phyloP scores from a whole-genome alignment of 2,113 vertebrate genomes.

The Sapajus apella region DNA sequence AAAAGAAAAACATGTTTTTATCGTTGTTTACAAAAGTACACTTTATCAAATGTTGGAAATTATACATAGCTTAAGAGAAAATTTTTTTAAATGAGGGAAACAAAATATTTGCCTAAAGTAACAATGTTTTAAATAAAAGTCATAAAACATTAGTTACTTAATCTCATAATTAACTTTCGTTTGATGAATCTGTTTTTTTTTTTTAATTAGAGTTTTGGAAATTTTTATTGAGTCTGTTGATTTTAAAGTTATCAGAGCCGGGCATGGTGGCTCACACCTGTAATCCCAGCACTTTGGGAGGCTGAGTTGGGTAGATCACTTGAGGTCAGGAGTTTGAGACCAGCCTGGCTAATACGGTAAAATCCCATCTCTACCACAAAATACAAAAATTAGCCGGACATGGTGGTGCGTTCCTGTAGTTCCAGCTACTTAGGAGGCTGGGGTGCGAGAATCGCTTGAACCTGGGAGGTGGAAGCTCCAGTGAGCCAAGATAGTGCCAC shows the following conservation, averaged over 20 bases:
- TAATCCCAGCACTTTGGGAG: neutral
- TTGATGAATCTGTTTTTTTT: neutral
- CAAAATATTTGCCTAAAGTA: neutral
- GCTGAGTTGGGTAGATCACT: too few species aligned
- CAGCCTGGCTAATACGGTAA: too few species aligned
- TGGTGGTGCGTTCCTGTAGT: too few species aligned
- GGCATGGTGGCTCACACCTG: neutral
- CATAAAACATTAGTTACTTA: neutral
- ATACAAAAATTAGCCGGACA: too few species aligned
- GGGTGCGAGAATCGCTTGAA: too few species aligned
- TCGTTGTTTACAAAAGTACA: neutral
- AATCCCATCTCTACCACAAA: too few species aligned
- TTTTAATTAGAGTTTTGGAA: neutral
- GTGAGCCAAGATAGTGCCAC: too few species aligned
- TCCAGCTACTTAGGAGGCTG: too few species aligned
- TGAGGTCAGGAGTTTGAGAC: too few species aligned
- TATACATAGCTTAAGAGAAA: neutral
- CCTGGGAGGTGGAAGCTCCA: too few species aligned
- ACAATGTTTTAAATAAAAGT: neutral
- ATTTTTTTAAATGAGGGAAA: neutral
- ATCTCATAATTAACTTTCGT: neutral
- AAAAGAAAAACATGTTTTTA: neutral
- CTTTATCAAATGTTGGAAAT: neutral
- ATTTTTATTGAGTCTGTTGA: neutral
- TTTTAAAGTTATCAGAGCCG: neutral